phyloP scores from a whole-genome alignment of 2,888 invertebrate genomes.

The Nyleta sp. region DNA sequence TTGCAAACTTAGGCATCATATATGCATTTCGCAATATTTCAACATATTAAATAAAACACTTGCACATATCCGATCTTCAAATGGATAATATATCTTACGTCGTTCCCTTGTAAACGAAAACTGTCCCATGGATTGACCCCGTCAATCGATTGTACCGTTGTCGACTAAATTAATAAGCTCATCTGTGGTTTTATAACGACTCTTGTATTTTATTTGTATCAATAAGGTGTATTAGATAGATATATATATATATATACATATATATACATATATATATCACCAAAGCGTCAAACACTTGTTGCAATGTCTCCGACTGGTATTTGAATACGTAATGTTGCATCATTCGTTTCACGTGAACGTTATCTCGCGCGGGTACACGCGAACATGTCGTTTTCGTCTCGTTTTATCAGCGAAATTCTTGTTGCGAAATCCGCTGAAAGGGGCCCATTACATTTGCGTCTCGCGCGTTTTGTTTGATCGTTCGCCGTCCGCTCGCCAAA shows the following conservation, averaged over 20 bases:
- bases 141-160: constrained; percentile 18
- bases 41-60: no score
- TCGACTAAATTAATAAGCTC: constrained; percentile 48
- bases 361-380: constrained; percentile 27
- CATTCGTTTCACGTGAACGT: constrained; percentile 43
- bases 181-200: constrained; percentile 58
- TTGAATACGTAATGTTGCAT: constrained; percentile 58
- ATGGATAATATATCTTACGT: no score
- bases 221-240: constrained; percentile 51
- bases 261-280: no score
- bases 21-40: no score
- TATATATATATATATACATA: background rate
- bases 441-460: constrained; percentile 2
- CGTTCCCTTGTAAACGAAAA: constrained; percentile 10
- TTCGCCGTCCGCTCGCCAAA: no score
- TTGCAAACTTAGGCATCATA: no score
- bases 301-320: no score
- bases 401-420: constrained; percentile 14
- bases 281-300: constrained; percentile 35
- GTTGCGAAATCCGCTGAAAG: constrained; percentile 19
- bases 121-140: constrained; percentile 5
- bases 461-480: no score
- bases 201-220: constrained; percentile 54
- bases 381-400: constrained; percentile 15
- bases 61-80: no score